Base-by-base conservation (phyloP, 2,113 vertebrate species). In the Ctenodactylus gundi region DNA sequence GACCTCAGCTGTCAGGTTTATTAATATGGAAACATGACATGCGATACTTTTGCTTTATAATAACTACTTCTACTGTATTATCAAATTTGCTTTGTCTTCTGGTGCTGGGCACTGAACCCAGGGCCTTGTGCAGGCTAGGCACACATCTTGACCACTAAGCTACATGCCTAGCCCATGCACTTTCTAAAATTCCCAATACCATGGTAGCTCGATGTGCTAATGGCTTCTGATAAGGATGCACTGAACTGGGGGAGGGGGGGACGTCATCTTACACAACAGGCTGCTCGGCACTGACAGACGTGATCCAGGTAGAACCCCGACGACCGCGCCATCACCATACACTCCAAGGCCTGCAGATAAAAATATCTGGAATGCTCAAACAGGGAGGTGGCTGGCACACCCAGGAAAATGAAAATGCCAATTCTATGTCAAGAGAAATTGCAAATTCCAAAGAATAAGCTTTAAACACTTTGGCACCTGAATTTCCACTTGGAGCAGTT, bases 401-500 rank as follows among this genome's bases (percentile, higher is more conserved):
- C 27, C 53, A 75, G 18, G 62, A 53, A 92, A 90, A 95, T 49
- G 94, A 76, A 93, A 62, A 75, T 2, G n/a, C 72, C 57, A 88
- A 85, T 65, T 81, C 41, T 57, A 11, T 65, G 53, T 85, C 86
- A 93, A 82, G 6, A 91, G 72, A 91, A 93, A 36, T 62, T 76
- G 29, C 11, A 77, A 67, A 77, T 82, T 73, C 76, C 36, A 93
- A 94, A 95, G 72, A 96, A 81, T 39, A 17, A 85, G 70, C 20
- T 94, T 93, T 75, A 88, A 89, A 90, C 80, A 62, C 12, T 80
- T 81, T 58, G 65, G 72, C 44, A 97, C 29, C 39, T 95, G 58
- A 93, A 95, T 95, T 95, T 95, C 39, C 88, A 80, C 23, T 17
- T 75, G 87, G 89, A 77, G 8, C 85, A 84, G 46, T 64, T 85